phyloP scores from a whole-genome alignment of 2,797 vertebrate genomes.

The Tiaroga cobitis region DNA sequence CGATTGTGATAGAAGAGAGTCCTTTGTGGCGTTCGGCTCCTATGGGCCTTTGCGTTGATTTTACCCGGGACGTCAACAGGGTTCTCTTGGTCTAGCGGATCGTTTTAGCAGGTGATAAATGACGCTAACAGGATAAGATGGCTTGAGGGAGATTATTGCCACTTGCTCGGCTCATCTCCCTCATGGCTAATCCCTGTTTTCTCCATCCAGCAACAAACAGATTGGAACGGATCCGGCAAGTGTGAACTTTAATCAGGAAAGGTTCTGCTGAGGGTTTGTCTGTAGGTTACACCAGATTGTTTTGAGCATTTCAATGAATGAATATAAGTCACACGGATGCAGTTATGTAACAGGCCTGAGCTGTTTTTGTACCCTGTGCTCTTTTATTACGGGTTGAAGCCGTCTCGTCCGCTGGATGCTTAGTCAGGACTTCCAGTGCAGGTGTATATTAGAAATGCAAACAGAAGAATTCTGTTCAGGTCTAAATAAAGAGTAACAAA shows the following conservation, averaged over 20 bases:
- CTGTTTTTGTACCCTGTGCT: neutral
- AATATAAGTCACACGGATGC: neutral
- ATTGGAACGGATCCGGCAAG: neutral
- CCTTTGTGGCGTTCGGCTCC: neutral
- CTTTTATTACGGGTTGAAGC: neutral
- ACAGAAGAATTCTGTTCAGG: neutral
- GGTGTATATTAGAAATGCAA: slow-evolving; percentile 8
- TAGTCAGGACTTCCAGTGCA: slow-evolving; percentile 26
- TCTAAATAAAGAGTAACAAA: slow-evolving; percentile 33
- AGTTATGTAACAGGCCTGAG: slow-evolving; percentile 7
- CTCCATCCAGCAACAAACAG: slow-evolving; percentile 35
- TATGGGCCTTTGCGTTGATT: slow-evolving; percentile 5
- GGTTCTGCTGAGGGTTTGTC: slow-evolving; percentile 7
- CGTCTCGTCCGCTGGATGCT: neutral
- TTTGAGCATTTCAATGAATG: neutral
- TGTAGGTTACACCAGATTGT: neutral
- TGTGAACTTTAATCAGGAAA: slow-evolving; percentile 14
- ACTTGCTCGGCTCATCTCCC: slow-evolving; percentile 50
- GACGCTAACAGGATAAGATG: slow-evolving; percentile 61
- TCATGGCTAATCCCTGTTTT: slow-evolving; percentile 53
- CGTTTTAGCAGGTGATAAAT: slow-evolving; percentile 60
- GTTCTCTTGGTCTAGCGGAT: slow-evolving; percentile 11
- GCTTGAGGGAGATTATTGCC: slow-evolving; percentile 59
- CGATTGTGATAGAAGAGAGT: neutral
- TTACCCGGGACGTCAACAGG: neutral